Percentiles rank a stretch among this genome's conserved stretches.
phyloP scores from a whole-genome alignment of 37 sponge, comb jelly and placozoan genomes.

The Ianthella basta region DNA sequence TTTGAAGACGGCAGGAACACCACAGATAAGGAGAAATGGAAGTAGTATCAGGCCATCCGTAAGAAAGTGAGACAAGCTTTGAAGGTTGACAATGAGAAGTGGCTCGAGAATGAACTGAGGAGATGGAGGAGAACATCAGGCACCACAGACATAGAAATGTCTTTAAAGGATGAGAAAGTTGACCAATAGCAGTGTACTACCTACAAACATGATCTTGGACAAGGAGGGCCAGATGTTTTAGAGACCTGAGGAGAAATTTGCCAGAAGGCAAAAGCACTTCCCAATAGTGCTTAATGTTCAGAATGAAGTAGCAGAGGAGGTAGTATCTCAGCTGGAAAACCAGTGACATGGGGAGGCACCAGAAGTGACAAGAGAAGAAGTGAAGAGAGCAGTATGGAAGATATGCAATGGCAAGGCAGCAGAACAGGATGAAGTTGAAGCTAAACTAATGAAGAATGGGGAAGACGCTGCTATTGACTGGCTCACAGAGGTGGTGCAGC shows the following conservation, averaged over 20 bases:
- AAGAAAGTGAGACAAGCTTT: not conserved
- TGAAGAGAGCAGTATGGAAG: conserved; percentile 1
- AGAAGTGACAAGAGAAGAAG: not conserved
- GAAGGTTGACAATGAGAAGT: not conserved
- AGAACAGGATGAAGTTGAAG: conserved; percentile 4
- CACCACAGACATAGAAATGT: not conserved
- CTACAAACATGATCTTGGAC: not conserved
- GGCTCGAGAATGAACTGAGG: not conserved
- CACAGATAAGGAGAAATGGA: not conserved
- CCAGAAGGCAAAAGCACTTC: conserved; percentile 1
- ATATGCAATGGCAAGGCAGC: not conserved
- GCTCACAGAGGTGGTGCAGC: conserved; percentile 1
- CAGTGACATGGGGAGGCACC: not conserved
- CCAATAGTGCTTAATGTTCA: not conserved
- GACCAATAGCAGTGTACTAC: not conserved
- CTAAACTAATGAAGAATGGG: not conserved
- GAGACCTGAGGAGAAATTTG: not conserved
- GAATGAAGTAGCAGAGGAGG: not conserved
- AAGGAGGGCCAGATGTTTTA: not conserved
- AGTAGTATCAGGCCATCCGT: not conserved
- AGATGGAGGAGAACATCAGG: conserved; percentile 1
- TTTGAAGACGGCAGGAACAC: too few species aligned
- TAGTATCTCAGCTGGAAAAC: not conserved
- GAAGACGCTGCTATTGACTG: not conserved
- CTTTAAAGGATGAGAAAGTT: conserved; percentile 7